A percentile compares a stretch with the other conserved stretches of the same genome.
Evolutionary conservation across 2,888 invertebrate species (phyloP).

Genomic region (Diarsia brunnea): DNA sequence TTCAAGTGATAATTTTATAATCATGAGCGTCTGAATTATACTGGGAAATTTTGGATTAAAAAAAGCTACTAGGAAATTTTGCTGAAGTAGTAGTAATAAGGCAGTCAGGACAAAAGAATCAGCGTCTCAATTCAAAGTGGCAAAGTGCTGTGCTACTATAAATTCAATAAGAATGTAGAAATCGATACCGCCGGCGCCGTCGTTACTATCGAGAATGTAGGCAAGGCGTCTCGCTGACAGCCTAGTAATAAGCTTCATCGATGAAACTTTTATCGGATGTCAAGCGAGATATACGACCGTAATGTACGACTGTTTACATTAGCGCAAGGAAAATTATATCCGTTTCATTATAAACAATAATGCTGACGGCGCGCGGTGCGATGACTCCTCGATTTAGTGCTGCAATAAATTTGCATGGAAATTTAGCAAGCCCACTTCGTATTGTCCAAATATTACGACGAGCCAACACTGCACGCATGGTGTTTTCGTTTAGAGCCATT

Average conservation of each 20-base stretch:
- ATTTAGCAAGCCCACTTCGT: slow-evolving; percentile 80
- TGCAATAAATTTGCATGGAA: slow-evolving; percentile 81
- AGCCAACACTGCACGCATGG: slow-evolving; percentile 78
- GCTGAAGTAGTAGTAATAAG: slow-evolving; percentile 11
- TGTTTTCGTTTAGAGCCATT: slow-evolving; percentile 85
- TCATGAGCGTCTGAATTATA: slow-evolving; percentile 46
- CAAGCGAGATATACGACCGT: slow-evolving; percentile 53
- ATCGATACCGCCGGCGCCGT: slow-evolving; percentile 59
- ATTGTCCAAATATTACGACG: slow-evolving; percentile 84
- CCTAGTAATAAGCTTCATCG: slow-evolving; percentile 58
- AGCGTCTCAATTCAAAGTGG: slow-evolving; percentile 26
- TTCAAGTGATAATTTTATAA: slow-evolving; percentile 62
- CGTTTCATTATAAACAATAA: slow-evolving; percentile 68
- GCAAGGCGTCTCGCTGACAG: slow-evolving; percentile 50
- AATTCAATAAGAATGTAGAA: slow-evolving; percentile 58
- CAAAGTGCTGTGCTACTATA: slow-evolving; percentile 21
- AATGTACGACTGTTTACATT: slow-evolving; percentile 58
- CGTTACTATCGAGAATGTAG: slow-evolving; percentile 48
- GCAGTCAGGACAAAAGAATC: neutral
- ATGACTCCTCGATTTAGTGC: slow-evolving; percentile 78
- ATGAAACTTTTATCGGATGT: slow-evolving; percentile 60
- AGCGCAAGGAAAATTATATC: slow-evolving; percentile 52
- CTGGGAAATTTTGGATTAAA: slow-evolving; percentile 13
- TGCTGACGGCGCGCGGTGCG: slow-evolving; percentile 65
- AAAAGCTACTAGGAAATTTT: slow-evolving; percentile 11